A percentile compares a stretch with the other conserved stretches of the same genome.
These are phyloP conservation scores for Eptesicus fuscus DNA, from an alignment of 2,113 vertebrate species.

Conservation along the genomic window DNA sequence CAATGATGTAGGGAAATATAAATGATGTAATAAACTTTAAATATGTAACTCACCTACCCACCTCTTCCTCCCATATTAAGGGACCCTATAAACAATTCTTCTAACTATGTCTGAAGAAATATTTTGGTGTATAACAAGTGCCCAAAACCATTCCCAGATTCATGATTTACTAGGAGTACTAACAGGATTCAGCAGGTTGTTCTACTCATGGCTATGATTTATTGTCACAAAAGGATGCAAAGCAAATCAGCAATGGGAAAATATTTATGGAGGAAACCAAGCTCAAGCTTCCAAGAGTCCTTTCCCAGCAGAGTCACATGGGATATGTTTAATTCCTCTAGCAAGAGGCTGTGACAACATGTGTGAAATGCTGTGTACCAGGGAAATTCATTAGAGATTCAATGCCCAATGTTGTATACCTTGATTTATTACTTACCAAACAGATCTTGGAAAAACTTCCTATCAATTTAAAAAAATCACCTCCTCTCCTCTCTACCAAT, in stretches of 20 bases:
- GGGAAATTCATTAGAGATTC: neutral
- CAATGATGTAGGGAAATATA: neutral
- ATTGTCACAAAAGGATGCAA: neutral
- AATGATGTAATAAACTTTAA: neutral
- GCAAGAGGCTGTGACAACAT: neutral
- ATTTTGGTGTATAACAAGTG: neutral
- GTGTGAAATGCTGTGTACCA: neutral
- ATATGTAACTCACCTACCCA: neutral
- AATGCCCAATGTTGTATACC: neutral
- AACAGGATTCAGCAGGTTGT: neutral
- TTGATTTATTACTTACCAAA: neutral
- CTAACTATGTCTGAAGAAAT: neutral
- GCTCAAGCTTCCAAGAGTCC: neutral
- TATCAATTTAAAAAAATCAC: neutral
- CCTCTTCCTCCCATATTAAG: neutral
- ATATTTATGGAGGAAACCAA: neutral
- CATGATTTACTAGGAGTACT: neutral
- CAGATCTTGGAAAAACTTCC: neutral
- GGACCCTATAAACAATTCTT: neutral
- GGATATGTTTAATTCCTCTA: neutral
- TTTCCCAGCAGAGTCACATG: neutral
- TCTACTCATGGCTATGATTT: neutral
- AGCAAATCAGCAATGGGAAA: neutral
- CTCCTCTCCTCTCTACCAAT: neutral
- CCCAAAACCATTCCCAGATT: neutral